phyloP scores from a whole-genome alignment of 2,888 invertebrate species.

The Hydrotaea cyrtoneurina region DNA sequence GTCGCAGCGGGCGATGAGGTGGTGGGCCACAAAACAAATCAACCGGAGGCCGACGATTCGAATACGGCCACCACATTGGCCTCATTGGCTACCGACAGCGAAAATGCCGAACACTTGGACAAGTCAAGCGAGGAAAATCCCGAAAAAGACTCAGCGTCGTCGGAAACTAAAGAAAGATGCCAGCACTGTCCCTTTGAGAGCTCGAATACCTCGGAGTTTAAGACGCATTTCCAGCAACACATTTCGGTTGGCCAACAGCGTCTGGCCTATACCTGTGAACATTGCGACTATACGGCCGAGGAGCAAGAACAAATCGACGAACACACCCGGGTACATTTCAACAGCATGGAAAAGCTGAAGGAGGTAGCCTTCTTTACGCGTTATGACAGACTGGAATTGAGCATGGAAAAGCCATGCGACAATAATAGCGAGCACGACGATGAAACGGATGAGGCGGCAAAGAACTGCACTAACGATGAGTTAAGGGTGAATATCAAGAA shows the following conservation, averaged over 20 bases:
- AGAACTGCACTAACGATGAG: background rate
- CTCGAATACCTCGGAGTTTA: slow-evolving; percentile 86
- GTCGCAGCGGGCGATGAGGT: slow-evolving; percentile 51
- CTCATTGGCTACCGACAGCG: slow-evolving; percentile 75
- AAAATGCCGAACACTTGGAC: slow-evolving; percentile 73
- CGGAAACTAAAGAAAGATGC: slow-evolving; percentile 81
- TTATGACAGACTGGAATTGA: slow-evolving; percentile 79
- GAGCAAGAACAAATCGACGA: slow-evolving; percentile 89
- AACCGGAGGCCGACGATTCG: slow-evolving; percentile 70
- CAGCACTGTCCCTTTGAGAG: slow-evolving; percentile 91
- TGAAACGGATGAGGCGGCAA: background rate
- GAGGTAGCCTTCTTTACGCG: slow-evolving; percentile 79
- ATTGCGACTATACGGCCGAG: slow-evolving; percentile 90
- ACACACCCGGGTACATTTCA: slow-evolving; percentile 90
- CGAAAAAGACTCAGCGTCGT: background rate
- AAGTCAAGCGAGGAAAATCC: slow-evolving; percentile 51
- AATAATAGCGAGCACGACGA: slow-evolving; percentile 32
- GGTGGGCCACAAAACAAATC: slow-evolving; percentile 23
- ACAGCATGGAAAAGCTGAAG: slow-evolving; percentile 76
- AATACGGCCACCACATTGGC: slow-evolving; percentile 75
- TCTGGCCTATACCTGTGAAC: slow-evolving; percentile 86
- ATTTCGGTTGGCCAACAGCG: slow-evolving; percentile 82
- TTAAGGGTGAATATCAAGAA: slow-evolving; percentile 68
- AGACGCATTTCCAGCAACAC: slow-evolving; percentile 89
- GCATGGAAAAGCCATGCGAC: slow-evolving; percentile 71